phyloP scores from a whole-genome alignment of 1,140 invertebrate species.

The Apolygus lucorum region DNA sequence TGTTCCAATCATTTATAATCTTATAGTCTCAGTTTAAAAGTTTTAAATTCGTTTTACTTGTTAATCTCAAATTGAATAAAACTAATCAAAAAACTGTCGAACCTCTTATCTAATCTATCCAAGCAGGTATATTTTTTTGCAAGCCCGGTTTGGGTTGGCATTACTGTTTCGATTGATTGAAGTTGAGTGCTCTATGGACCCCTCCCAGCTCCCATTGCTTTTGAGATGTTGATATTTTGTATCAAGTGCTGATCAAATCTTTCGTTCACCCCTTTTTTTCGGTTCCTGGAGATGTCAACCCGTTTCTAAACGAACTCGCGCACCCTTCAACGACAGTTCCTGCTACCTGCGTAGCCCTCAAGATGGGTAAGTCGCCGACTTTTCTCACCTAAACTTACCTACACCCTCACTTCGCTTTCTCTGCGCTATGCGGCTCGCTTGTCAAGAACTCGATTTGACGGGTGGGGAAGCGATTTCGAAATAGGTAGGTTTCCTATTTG shows the following conservation, averaged over 20 bases:
- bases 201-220: slow-evolving; percentile 22
- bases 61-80: no score
- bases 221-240: slow-evolving; percentile 25
- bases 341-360: not conserved
- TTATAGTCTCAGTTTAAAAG: no score
- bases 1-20: no score
- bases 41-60: no score
- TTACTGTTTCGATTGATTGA: not conserved
- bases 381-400: not conserved
- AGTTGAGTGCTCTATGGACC: slow-evolving; percentile 24
- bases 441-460: not conserved
- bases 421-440: not conserved
- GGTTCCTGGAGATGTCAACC: no score
- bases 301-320: no score
- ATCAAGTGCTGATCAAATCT: not conserved
- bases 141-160: not conserved
- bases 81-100: no score
- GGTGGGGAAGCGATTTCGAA: not conserved
- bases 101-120: not conserved
- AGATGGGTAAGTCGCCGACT: slow-evolving; percentile 5
- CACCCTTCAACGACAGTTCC: no score
- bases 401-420: not conserved
- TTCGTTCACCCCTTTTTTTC: no score
- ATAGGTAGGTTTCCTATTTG: not conserved
- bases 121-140: not conserved